Conservation (phyloP, 1,140 invertebrate genomes). For the Drosophila gunungcola region DNA sequence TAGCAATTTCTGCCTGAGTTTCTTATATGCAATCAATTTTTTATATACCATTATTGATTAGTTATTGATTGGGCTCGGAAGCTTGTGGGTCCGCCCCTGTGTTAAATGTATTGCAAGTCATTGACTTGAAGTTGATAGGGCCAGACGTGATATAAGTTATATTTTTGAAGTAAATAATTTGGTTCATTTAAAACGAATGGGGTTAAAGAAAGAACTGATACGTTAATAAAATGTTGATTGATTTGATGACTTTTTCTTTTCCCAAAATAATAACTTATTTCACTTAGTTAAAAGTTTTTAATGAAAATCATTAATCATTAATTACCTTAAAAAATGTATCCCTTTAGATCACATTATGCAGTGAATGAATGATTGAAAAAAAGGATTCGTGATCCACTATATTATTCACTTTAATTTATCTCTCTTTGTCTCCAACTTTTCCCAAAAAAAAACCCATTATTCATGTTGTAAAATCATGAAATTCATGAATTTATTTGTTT, state of each 20-base stretch:
- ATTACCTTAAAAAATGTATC: too few species aligned
- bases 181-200: not conserved
- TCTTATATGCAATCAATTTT: not conserved
- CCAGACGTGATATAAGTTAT: constrained; percentile 23
- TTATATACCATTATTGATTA: not conserved
- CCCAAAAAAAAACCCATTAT: not conserved
- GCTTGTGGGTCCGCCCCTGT: not conserved
- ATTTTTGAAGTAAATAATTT: constrained; percentile 4
- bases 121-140: constrained; percentile 7
- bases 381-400: not conserved
- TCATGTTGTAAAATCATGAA: too few species aligned
- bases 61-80: not conserved
- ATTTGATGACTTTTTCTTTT: not conserved
- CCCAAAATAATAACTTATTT: too few species aligned
- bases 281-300: too few species aligned
- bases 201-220: not conserved
- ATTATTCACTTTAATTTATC: not conserved
- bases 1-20: too few species aligned
- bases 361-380: not conserved
- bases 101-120: constrained; percentile 19
- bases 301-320: too few species aligned
- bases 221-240: not conserved
- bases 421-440: too few species aligned
- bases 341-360: not conserved
- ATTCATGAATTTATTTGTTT: not conserved